Evolutionary conservation across 2,888 invertebrate species (phyloP), one percentile per base, ranked within the genome.

Genomic region (Horisme vitalbata): DNA sequence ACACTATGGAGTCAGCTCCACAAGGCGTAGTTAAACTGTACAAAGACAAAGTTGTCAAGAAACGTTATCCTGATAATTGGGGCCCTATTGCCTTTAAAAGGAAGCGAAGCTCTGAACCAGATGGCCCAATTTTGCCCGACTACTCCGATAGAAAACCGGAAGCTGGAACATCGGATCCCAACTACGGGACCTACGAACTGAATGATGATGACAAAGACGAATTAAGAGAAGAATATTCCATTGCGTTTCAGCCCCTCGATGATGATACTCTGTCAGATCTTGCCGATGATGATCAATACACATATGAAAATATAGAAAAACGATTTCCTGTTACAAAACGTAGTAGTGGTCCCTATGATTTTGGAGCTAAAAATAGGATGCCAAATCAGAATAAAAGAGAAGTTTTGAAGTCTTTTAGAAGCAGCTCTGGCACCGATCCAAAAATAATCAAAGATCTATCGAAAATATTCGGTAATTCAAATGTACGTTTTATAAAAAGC

Each of bases 301-400:
- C 80, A 1, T 89, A 84, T 44, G 86, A 84, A 37, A 62, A 71
- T 5, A 68, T 83, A 10, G 87, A 87, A 57, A 94, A 94, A 77
- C 90, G 93, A 2, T 94, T 93, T 63, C 93, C 93, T 0, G 92
- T 94, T 0, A 79, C 92, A 2, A 94, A 94, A 71, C 88, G 94
- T 1, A 94, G 94, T 35, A 92, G 91, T 52, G 86, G 82, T 9
- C 78, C 71, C 9, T 83, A 62, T 48, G 73, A 68, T 38, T 66
- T 71, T 14, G 75, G 69, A 32, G 59, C 61, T 18, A 82, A 71
- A 54, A 80, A 79, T 55, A 88, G 83, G 62, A 68, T 60, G 2
- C 63, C 68, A 52, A 75, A 74, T 46, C 78, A 81, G 58, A 76
- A 75, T 23, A 82, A 82, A 58, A 75, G 74, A 23, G 76, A 81